A percentile compares a stretch with the other conserved stretches of the same genome.
These are phyloP conservation scores for Myripristis murdjan DNA, from an alignment of 2,797 vertebrate genomes.

Conservation along the genomic window DNA sequence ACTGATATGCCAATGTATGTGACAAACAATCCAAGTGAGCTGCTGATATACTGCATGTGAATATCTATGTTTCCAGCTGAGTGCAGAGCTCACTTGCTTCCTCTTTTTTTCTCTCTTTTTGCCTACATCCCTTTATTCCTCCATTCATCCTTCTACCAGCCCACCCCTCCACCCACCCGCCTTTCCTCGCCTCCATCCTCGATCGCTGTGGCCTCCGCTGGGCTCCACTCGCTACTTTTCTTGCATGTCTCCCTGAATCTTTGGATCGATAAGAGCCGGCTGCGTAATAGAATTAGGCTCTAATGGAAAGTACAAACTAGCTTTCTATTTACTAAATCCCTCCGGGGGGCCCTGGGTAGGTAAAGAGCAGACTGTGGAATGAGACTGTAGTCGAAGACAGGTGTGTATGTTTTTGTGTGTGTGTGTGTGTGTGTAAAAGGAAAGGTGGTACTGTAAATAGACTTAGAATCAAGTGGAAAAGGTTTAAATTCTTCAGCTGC, in stretches of 20 bases:
- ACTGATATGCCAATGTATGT: neutral
- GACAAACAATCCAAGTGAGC: neutral
- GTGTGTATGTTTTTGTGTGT: constrained; percentile 17
- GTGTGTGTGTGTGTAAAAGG: neutral
- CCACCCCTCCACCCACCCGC: constrained; percentile 28
- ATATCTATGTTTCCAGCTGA: neutral
- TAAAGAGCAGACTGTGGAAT: constrained; percentile 72
- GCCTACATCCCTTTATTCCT: neutral
- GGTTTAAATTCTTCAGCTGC: constrained; percentile 48
- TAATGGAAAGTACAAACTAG: constrained; percentile 84
- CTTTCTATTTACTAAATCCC: constrained; percentile 83
- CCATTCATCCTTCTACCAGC: constrained; percentile 17
- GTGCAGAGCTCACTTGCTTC: neutral
- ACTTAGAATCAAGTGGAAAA: constrained; percentile 44
- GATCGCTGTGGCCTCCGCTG: constrained; percentile 43
- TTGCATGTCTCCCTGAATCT: constrained; percentile 69
- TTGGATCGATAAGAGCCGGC: constrained; percentile 74
- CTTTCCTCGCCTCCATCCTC: constrained; percentile 42
- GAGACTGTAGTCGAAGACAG: constrained; percentile 46
- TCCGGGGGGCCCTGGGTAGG: constrained; percentile 63
- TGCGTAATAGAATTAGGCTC: constrained; percentile 82
- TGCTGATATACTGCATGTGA: neutral
- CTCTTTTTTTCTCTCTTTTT: neutral
- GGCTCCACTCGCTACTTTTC: constrained; percentile 65
- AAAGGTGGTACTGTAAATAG: constrained; percentile 40